Base-by-base conservation (phyloP, 2,113 vertebrate genomes). In the Takifugu bimaculatus region DNA sequence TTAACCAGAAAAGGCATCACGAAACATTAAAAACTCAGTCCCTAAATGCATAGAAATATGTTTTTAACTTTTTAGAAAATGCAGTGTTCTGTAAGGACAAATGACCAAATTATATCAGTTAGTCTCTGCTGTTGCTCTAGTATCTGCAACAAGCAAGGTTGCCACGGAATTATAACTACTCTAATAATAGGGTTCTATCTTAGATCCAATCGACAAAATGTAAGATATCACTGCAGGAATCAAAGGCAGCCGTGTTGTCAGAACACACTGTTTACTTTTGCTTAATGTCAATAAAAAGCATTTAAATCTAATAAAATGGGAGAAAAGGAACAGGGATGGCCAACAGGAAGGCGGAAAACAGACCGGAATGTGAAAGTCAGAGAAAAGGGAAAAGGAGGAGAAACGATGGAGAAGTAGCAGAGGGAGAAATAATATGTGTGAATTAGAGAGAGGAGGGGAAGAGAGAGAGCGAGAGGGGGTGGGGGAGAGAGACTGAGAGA, bases 281-380 rank as follows among this genome's bases (percentile, higher is more conserved):
- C 49, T 63, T 25, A 6, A 45, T 53, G 57, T 62, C 64, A 74
- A 51, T 71, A 71, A 62, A 65, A 32, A 74, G 47, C 4, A 54
- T 75, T 59, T 56, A n/a, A 53, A 71, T 48, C 57, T 20, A 57
- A 54, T 1, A 26, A 50, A 50, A 50, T 9, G 6, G 20, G 15
- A 4, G 15, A 25, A 13, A 6, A 0, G 25, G 6, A 28, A 50
- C n/a, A 50, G 25, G 48, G 9, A 51, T 11, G 12, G 43, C 15
- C 10, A 44, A 39, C 6, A 32, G 14, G 35, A 44, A 67, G 26
- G 48, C 5, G 5, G 15, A 59, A 50, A 42, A 49, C 13, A 27
- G 43, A 14, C 4, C 29, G 15, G 13, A n/a, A 13, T 27, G n/a
- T 6, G 1, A 49, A 54, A 45, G 53, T 54, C 12, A 52, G 54